A percentile compares a stretch with the other conserved stretches of the same genome.
These are phyloP conservation scores for Dendrolimus punctatus DNA, from an alignment of 1,140 invertebrate species.

Conservation along the genomic window DNA sequence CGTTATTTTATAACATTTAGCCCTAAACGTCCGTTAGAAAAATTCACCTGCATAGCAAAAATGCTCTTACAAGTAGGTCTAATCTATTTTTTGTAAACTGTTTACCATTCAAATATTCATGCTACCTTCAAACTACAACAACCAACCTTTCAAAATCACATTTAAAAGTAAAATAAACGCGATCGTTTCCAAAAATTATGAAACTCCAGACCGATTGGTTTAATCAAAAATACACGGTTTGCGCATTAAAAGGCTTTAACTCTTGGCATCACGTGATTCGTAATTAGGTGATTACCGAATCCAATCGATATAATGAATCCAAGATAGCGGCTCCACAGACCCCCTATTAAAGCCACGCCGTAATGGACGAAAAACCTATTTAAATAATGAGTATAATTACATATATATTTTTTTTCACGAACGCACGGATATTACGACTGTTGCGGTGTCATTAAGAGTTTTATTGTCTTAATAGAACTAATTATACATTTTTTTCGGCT, in stretches of 20 bases:
- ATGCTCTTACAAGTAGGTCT: too few species aligned
- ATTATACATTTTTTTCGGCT: conserved; percentile 70
- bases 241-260: conserved; percentile 7
- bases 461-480: conserved; percentile 71
- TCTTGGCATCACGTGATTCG: conserved; percentile 22
- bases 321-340: conserved; percentile 52
- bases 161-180: too few species aligned
- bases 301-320: conserved; percentile 68
- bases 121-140: too few species aligned
- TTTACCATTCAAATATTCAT: too few species aligned
- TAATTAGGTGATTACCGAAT: conserved; percentile 70
- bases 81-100: too few species aligned
- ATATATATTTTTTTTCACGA: conserved; percentile 59
- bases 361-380: conserved; percentile 66
- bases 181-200: too few species aligned
- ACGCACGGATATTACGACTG: conserved; percentile 61
- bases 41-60: too few species aligned
- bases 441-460: conserved; percentile 69
- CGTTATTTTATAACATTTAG: too few species aligned
- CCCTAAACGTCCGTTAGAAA: too few species aligned
- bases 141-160: too few species aligned
- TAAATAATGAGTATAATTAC: conserved; percentile 71
- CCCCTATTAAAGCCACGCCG: conserved; percentile 54
- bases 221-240: conserved; percentile 10
- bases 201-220: conserved; percentile 4